Evolutionary conservation across 2,113 vertebrate genomes (phyloP).

Genomic region (Ahaetulla prasina): DNA sequence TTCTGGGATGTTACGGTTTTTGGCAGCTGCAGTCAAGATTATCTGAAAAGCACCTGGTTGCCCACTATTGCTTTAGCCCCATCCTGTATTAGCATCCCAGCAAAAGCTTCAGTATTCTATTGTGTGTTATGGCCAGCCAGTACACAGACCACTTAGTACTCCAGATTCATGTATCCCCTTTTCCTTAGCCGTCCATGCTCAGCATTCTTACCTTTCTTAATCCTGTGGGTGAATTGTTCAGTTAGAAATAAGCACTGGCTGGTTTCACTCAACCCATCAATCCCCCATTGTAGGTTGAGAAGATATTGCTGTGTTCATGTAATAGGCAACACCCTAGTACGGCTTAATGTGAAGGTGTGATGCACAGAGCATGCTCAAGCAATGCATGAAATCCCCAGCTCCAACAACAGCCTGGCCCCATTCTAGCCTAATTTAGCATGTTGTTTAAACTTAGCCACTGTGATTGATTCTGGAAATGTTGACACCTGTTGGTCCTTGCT

Average conservation of each 20-base stretch:
- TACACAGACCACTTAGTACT: not conserved
- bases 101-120: not conserved
- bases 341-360: not conserved
- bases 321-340: not conserved
- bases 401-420: not conserved
- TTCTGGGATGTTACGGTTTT: not conserved
- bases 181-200: not conserved
- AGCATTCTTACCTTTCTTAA: not conserved
- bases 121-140: not conserved
- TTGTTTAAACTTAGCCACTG: not conserved
- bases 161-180: not conserved
- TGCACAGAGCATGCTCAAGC: not conserved
- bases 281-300: not conserved
- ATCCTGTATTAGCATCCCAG: not conserved
- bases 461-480: not conserved
- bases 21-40: not conserved
- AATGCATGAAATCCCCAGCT: not conserved
- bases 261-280: not conserved
- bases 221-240: not conserved
- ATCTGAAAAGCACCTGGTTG: not conserved
- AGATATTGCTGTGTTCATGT: not conserved
- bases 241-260: not conserved
- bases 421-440: not conserved
- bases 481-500: not conserved
- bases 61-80: not conserved